Percentiles rank a stretch among this genome's conserved stretches.
phyloP scores from a whole-genome alignment of 2,888 invertebrate genomes.

The Nebria salina region DNA sequence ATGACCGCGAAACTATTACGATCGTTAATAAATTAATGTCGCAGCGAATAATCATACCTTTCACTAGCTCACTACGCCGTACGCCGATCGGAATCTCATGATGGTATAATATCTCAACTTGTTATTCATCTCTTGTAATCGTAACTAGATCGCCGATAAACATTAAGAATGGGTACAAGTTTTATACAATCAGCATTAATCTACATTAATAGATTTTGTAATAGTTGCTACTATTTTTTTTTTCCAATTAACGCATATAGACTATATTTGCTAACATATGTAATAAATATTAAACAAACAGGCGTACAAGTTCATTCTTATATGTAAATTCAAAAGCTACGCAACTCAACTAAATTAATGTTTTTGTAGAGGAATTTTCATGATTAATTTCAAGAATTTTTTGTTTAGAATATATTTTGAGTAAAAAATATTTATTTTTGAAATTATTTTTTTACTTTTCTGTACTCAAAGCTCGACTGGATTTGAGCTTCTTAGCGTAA shows the following conservation, averaged over 20 bases:
- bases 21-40: not conserved
- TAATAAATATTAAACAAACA: not conserved
- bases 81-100: constrained; percentile 6
- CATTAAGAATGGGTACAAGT: constrained; percentile 2
- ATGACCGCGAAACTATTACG: not conserved
- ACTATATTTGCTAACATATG: not conserved
- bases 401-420: too few relatives aligned
- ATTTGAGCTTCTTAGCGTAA: too few relatives aligned
- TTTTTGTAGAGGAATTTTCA: too few relatives aligned
- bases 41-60: constrained; percentile 17
- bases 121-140: constrained; percentile 38
- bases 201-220: not conserved
- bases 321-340: too few relatives aligned
- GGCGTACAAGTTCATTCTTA: too few relatives aligned
- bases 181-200: not conserved
- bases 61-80: constrained; percentile 28
- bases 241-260: not conserved
- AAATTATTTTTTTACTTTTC: too few relatives aligned
- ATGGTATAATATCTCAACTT: constrained; percentile 23
- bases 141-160: constrained; percentile 36
- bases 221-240: not conserved
- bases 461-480: too few relatives aligned
- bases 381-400: too few relatives aligned
- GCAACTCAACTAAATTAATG: too few relatives aligned
- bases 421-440: too few relatives aligned